phyloP scores from a whole-genome alignment of 1,140 invertebrate genomes.

The Macrocentrus cingulum region DNA sequence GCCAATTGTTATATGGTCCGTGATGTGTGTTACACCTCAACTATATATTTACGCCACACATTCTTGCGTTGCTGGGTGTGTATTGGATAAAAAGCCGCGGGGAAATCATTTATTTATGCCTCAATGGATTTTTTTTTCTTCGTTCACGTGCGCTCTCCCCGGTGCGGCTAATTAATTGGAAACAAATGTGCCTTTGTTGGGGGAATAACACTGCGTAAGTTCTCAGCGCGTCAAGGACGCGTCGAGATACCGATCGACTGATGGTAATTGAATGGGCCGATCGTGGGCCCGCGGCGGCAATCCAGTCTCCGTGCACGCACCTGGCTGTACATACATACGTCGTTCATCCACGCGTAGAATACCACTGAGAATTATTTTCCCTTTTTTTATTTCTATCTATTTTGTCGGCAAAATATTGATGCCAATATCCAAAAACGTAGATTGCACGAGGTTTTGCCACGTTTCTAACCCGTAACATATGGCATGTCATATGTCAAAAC shows the following conservation, averaged over 20 bases:
- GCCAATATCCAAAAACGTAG: no score
- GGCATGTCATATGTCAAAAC: no score
- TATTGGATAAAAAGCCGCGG: no score
- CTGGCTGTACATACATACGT: slow-evolving; percentile 13
- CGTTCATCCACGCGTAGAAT: no score
- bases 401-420: not conserved
- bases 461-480: no score
- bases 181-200: not conserved
- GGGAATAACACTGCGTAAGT: slow-evolving; percentile 5
- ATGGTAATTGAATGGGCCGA: slow-evolving; percentile 34
- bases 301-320: slow-evolving; percentile 1
- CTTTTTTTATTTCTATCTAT: not conserved
- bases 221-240: slow-evolving; percentile 27
- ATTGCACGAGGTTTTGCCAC: no score
- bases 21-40: slow-evolving; percentile 12
- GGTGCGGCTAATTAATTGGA: slow-evolving; percentile 17
- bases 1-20: slow-evolving; percentile 44
- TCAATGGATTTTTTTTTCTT: no score
- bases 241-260: slow-evolving; percentile 32
- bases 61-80: no score
- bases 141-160: no score
- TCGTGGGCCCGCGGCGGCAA: slow-evolving; percentile 24
- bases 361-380: not conserved
- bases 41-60: not conserved
- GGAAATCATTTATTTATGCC: no score